Conservation (phyloP, 1,140 invertebrate genomes). For the Heterodera carotae region DNA sequence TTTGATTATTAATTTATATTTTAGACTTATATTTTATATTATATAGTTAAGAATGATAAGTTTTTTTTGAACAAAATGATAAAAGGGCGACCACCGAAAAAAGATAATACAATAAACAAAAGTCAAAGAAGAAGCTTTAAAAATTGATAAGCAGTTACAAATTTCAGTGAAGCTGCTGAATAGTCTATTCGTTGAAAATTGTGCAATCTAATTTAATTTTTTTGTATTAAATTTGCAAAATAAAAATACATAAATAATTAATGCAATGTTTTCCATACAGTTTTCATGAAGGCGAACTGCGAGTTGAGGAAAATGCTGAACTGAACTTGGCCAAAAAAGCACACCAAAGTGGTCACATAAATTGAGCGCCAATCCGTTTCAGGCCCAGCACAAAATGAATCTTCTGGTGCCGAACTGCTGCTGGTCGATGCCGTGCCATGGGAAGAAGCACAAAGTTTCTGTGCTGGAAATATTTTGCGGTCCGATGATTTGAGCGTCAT, state of each 20-base stretch:
- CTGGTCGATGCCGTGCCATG: neutral
- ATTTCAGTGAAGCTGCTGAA: no score
- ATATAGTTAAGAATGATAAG: neutral
- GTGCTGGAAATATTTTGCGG: neutral
- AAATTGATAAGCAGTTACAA: no score
- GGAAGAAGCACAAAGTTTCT: neutral
- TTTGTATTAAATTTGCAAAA: neutral
- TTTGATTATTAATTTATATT: neutral
- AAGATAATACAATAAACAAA: no score
- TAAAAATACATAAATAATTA: neutral
- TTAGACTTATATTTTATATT: neutral
- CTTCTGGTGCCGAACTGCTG: neutral
- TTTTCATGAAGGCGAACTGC: conserved; percentile 66
- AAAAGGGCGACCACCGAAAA: no score
- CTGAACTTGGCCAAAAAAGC: conserved; percentile 37
- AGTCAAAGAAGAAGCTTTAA: neutral
- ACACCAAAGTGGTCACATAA: conserved; percentile 28
- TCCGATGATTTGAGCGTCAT: neutral
- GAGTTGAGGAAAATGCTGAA: conserved; percentile 39
- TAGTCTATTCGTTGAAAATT: no score
- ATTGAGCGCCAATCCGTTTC: conserved; percentile 43
- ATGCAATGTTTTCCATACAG: conserved; percentile 46
- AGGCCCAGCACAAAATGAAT: neutral
- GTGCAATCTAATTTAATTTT: no score
- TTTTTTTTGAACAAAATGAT: no score